Evolutionary conservation across 2,888 invertebrate species (phyloP), one percentile per base, ranked within the genome.

Genomic region (Spodoptera exigua): DNA sequence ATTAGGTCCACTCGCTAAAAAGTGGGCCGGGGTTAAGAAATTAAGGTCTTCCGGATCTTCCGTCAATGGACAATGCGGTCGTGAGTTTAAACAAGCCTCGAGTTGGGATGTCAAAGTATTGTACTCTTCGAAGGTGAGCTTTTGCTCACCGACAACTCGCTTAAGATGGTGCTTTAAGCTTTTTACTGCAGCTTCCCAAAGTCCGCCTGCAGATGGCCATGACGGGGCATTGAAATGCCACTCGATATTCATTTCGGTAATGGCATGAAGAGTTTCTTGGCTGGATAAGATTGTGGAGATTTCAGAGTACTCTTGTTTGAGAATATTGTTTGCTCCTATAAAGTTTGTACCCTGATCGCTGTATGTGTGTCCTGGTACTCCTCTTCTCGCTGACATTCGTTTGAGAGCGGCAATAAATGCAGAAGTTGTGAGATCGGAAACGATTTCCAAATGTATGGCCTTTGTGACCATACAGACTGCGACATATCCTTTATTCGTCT

Each of bases 401-500:
- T 27, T 16, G 9, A 40, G 49, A 13, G 17, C 47, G 12, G 47
- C 47, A 18, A 47, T 47, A 35, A 47, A 47, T 10, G 49, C 49
- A 1, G 49, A 51, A 11, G 49, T 7, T 18, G 49, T 34, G 41
- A 51, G 49, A 34, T 51, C 49, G 2, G 49, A 51, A 4, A 51
- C 49, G 14, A 51, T 34, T 56, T 56, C 55, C 41, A 56, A 35
- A 36, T 56, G 47, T 55, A 55, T 35, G 21, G 46, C 47, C 10
- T 55, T 55, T 1, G 55, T 55, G 2, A 55, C 55, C 55, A 56
- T 48, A 36, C 55, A 56, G n/a, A 49, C 49, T 39, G 49, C 57
- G n/a, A 49, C 37, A 14, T 57, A 57, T 34, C 51, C 57, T 51
- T 58, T 57, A 21, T 7, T 4, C 1, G 53, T 53, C 21, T 53